Conservation (phyloP, 1,140 invertebrate species). For the Meloidogyne hapla region DNA sequence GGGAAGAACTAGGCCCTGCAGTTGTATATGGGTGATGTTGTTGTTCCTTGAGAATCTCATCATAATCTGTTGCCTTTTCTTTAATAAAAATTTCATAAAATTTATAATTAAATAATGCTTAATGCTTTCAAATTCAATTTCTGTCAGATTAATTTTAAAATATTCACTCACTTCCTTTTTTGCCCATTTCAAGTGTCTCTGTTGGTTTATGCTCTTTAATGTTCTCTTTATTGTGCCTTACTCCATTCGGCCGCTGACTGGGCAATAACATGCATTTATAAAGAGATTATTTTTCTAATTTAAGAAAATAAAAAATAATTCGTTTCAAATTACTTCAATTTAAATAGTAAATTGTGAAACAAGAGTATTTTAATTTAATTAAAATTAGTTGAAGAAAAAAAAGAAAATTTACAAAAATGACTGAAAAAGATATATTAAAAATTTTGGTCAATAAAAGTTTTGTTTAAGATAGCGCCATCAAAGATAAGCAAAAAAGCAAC, state of each 20-base stretch:
- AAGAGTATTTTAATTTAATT: too few species aligned
- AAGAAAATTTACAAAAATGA: too few species aligned
- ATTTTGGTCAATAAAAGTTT: background rate
- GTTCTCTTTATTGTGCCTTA: background rate
- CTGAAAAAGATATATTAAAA: background rate
- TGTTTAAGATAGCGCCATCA: background rate
- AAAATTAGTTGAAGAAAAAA: too few species aligned
- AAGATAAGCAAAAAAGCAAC: background rate
- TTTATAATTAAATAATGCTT: background rate
- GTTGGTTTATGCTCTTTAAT: background rate
- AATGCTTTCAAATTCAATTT: too few species aligned
- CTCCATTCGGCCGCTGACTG: background rate
- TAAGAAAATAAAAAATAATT: background rate
- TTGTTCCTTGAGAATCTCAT: background rate
- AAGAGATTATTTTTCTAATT: background rate
- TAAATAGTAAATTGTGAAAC: too few species aligned
- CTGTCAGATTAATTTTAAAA: background rate
- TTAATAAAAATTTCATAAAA: background rate
- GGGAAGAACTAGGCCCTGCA: background rate
- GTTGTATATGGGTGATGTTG: background rate
- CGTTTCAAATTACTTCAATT: too few species aligned
- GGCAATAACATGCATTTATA: constrained; percentile 5
- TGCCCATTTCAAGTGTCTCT: background rate
- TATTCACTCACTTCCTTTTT: background rate
- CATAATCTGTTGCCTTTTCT: background rate